Base-by-base conservation (phyloP, 2,113 vertebrate genomes). In the Cyanoramphus novaezelandiae region DNA sequence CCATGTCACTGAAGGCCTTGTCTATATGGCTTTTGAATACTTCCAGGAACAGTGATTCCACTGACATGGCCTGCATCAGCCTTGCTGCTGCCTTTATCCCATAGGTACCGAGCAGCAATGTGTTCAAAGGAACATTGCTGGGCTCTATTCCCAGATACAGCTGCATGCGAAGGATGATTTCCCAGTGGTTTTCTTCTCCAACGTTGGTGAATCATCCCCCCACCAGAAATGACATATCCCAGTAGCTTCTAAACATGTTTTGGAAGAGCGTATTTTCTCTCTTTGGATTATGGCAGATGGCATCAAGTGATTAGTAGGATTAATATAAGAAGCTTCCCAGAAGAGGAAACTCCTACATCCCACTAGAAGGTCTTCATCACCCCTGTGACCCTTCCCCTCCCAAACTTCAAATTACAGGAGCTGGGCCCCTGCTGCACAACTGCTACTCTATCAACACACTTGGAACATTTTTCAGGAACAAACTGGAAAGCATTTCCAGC, bases 401-500 rank as follows among this genome's bases (percentile, higher is more conserved):
- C 83, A 91, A 86, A 96, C 52, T 92, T 87, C 59, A 82, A 68
- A 95, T 95, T 93, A 87, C 67, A 47, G 39, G 91, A 75, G 63
- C 63, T 92, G 80, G 64, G 60, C 59, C 55, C 64, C 80, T 84
- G 90, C 82, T 68, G 82, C 57, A 89, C 28, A 87, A 46, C 41
- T 28, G 67, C 39, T 90, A 21, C 59, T 79, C 60, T 72, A 23
- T 93, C 79, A 86, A 82, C 89, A 93, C 37, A 46, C 86, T 92
- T 68, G 31, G 76, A 90, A 74, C 25, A 50, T 94, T 95, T 96
- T 95, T 97, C 96, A 92, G 71, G 64, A 97, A 81, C 67, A 64
- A 96, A 97, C 77, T 85, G 49, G 79, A 95, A 95, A 95, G 86
- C 84, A 76, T 93, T 97, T 97, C 97, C 97, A 97, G 95, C 89